These are phyloP conservation scores for Oreohelix idahoensis DNA, from an alignment of 1,140 invertebrate genomes.

Conservation along the genomic window DNA sequence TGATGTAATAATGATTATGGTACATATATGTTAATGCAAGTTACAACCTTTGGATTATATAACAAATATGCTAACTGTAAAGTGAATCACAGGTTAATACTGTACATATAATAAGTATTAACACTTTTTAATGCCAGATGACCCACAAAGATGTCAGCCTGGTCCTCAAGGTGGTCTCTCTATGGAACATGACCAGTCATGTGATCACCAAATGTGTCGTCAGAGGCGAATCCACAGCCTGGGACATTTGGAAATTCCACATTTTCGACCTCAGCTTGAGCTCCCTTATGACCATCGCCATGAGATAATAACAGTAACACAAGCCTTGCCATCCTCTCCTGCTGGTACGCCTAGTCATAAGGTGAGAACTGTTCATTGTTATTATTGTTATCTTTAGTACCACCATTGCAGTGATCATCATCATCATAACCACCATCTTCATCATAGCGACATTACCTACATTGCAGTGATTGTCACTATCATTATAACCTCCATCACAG, in stretches of 20 bases:
- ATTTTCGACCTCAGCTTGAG: conserved; percentile 54
- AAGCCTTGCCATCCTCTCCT: conserved; percentile 61
- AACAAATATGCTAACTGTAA: no score
- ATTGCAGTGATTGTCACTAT: no score
- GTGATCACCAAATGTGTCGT: conserved; percentile 51
- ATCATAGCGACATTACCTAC: no score
- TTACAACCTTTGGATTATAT: no score
- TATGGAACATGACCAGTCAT: not conserved
- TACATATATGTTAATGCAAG: no score
- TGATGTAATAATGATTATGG: no score
- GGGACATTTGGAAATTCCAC: conserved; percentile 63
- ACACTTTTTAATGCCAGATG: not conserved
- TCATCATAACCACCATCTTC: no score
- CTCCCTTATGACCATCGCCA: not conserved
- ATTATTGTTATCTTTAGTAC: no score
- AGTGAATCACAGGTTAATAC: no score
- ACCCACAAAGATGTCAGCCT: conserved; percentile 21
- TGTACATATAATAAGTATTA: no score
- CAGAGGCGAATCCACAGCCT: conserved; percentile 68
- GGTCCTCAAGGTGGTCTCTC: not conserved
- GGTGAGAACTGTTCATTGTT: conserved; percentile 5
- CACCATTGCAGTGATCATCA: no score
- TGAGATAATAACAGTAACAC: conserved; percentile 39
- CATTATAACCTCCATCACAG: no score
- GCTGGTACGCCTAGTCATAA: conserved; percentile 46